Base-by-base conservation (phyloP, 2,113 vertebrate species). In the Pteropus alecto region DNA sequence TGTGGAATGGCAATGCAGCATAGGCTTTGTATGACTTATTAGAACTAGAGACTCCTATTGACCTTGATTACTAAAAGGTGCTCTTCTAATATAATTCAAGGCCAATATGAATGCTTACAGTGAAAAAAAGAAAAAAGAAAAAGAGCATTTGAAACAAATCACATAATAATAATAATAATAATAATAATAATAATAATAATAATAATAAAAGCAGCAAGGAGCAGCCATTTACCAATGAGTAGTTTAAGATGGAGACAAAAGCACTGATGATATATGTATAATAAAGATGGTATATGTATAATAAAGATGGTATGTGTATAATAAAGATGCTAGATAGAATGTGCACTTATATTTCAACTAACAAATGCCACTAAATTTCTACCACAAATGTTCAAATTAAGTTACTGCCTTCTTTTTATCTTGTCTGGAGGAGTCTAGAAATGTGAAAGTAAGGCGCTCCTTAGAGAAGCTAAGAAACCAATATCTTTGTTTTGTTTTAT, bases 21-120 rank as follows among this genome's bases (percentile, higher is more conserved):
- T 77, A 92, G 30, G 48, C 58, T 95, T 93, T 86, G 68, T n/a
- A 48, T 87, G 35, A 43, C 73, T 94, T 94, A 65, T 28, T 73
- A 86, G 38, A 65, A 38, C 35, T 67, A 90, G 43, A 79, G 43
- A 89, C 76, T 88, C 26, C 67, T 60, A 73, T 73, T 94, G 68
- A 77, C 61, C 68, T 95, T 87, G 90, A 89, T 85, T 76, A 61
- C 12, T 85, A 43, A 92, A 95, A 43, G 18, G 7, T 46, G 21
- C 8, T 79, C 24, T 83, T 18, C 15, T 61, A 70, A 60, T 68
- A n/a, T 35, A 73, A 84, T 84, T 84, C 58, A 79, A 77, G 30
- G 18, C 28, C 56, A 82, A 79, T 60, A 6, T 30, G 38, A 90
- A 92, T 9, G 18, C 2, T n/a, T 85, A 65, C 78, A 77, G 6